phyloP scores from a whole-genome alignment of 2,797 vertebrate genomes.

The Loris lydekkerianus region DNA sequence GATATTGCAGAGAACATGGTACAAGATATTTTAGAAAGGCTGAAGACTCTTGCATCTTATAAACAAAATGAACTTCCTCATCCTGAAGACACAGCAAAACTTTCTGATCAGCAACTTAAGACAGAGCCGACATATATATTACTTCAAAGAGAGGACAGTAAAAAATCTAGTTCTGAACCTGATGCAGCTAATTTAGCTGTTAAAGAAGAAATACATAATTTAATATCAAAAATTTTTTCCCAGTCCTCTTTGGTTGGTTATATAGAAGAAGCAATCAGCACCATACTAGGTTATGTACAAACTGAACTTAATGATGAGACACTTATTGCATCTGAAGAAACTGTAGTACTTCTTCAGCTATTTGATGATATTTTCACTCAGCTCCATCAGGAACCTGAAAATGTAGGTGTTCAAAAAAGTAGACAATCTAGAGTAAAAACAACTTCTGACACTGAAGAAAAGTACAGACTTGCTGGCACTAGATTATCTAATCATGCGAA shows the following conservation, averaged over 20 bases:
- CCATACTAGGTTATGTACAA: slow-evolving; percentile 77
- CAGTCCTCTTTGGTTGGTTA: slow-evolving; percentile 69
- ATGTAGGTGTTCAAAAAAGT: not conserved
- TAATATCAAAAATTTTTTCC: slow-evolving; percentile 76
- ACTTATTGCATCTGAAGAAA: slow-evolving; percentile 80
- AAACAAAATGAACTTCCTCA: slow-evolving; percentile 53
- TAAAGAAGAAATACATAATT: slow-evolving; percentile 74
- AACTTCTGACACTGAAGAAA: slow-evolving; percentile 46
- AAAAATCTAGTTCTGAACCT: not conserved
- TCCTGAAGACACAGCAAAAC: not conserved
- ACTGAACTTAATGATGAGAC: slow-evolving; percentile 79
- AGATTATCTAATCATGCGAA: not conserved
- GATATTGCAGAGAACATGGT: slow-evolving; percentile 82
- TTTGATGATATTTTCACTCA: slow-evolving; percentile 76
- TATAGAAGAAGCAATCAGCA: slow-evolving; percentile 76
- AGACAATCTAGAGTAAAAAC: slow-evolving; percentile 1
- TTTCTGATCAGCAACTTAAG: not conserved
- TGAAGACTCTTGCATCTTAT: slow-evolving; percentile 58
- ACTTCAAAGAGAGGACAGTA: not conserved
- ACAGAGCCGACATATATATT: not conserved
- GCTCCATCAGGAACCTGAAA: slow-evolving; percentile 51
- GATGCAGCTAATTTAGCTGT: slow-evolving; percentile 12
- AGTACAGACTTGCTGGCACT: slow-evolving; percentile 60
- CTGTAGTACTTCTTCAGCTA: slow-evolving; percentile 71
- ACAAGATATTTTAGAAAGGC: slow-evolving; percentile 76